phyloP scores from a whole-genome alignment of 2,888 invertebrate genomes.

The Luffia ferchaultella region DNA sequence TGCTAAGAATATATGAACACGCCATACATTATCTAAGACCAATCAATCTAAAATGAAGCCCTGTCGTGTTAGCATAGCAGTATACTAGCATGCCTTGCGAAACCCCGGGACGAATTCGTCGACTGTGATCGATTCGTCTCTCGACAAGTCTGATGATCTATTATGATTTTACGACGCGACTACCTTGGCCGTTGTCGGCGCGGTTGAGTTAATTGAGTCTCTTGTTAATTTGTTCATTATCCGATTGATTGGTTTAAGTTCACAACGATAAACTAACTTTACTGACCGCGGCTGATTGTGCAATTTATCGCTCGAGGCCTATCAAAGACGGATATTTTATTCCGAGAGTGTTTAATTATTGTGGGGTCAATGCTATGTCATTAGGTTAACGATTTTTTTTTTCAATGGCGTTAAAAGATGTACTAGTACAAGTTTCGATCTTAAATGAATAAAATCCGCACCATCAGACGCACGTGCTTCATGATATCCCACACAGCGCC shows the following conservation, averaged over 20 bases:
- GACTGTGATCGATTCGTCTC: background rate
- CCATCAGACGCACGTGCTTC: no score
- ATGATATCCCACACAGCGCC: no score
- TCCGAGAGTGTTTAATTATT: background rate
- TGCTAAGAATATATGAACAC: background rate
- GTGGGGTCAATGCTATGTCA: background rate
- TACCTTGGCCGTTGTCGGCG: background rate
- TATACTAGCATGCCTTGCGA: background rate
- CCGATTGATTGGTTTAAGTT: constrained; percentile 19
- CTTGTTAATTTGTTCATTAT: constrained; percentile 29
- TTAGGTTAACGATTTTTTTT: background rate
- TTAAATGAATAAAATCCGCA: no score
- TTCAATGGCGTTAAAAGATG: no score
- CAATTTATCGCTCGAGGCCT: background rate
- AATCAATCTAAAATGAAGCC: background rate
- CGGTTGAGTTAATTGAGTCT: constrained; percentile 25
- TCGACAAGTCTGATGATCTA: background rate
- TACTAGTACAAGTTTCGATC: no score
- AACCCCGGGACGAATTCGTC: background rate
- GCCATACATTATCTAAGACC: background rate
- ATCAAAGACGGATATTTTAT: background rate
- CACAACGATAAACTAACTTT: background rate
- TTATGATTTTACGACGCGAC: constrained; percentile 22
- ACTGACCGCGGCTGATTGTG: background rate
- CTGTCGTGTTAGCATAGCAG: background rate